Evolutionary conservation across 23 tunicate genomes (phyloP).

Genomic region (Oikopleura albicans): DNA sequence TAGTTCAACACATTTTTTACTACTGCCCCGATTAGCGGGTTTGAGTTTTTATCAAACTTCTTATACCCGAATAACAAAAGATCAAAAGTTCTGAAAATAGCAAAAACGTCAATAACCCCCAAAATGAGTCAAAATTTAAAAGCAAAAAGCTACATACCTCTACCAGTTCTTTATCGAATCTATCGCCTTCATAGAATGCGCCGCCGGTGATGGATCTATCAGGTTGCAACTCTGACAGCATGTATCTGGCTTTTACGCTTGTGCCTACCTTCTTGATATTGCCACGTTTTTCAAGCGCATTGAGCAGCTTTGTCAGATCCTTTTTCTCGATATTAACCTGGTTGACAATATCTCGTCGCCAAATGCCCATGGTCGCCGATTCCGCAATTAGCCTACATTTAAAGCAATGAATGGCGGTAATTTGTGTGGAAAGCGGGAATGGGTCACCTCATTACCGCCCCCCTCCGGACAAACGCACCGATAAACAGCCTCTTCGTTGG

Average conservation of each 20-base stretch:
- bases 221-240: conserved; percentile 54
- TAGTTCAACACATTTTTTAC: too few relatives aligned
- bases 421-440: background rate
- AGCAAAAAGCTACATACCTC: conserved; percentile 27
- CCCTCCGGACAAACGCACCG: background rate
- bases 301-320: background rate
- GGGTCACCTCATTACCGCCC: too few relatives aligned
- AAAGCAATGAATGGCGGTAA: background rate
- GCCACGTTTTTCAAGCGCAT: background rate
- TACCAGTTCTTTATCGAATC: conserved; percentile 81
- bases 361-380: background rate
- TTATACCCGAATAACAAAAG: background rate
- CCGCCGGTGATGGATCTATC: conserved; percentile 86
- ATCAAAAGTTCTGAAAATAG: too few relatives aligned
- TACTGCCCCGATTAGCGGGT: too few relatives aligned
- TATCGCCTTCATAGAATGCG: conserved; percentile 71
- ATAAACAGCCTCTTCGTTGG: background rate
- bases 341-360: background rate
- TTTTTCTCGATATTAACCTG: background rate
- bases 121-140: background rate
- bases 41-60: too few relatives aligned
- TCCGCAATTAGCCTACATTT: background rate
- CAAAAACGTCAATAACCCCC: background rate
- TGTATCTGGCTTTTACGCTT: conserved; percentile 43
- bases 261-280: background rate